Base-by-base conservation (phyloP, 37 sponge, comb jelly and placozoan genomes). In the Axinella damicornis region DNA sequence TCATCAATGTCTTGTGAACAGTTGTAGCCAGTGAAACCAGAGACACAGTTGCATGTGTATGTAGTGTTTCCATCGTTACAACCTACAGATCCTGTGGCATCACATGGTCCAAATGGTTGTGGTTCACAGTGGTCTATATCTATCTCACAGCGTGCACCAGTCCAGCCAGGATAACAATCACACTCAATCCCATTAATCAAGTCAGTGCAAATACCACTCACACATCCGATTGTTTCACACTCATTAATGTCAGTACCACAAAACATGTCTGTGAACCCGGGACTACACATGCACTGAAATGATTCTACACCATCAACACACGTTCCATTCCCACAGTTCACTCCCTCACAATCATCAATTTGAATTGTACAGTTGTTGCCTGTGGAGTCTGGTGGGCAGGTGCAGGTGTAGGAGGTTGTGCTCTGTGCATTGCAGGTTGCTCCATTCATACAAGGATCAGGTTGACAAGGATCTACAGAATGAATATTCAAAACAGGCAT, bases 181-280 rank as follows among this genome's bases (percentile, higher is more conserved):
- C 92, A 91, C 12, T 17, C 35, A 53, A 61, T 79, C 19, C 4
- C 57, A 57, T 60, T 62, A 0, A 73, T 30, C 28, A 67, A 34
- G 32, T 67, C 68, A 31, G n/a, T 46, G 13, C 72, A 71, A 40
- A 65, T 71, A 37, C 72, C 82, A 62, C 84, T 84, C 15, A 36
- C 20, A 35, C 90, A 89, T 2, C 34, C 30, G 19, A 37, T 65
- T 24, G 76, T 82, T 21, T 70, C 67, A 52, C 76, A 84, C 35
- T 88, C 89, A 79, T 93, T 53, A 57, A 93, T 81, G 35, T 93
- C 83, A 18, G 37, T 64, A 12, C 70, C 83, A 85, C 93, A 93
- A n/a, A 37, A 37, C 6, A 19, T 16, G 13, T 89, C 93, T 34
- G 86, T 88, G 68, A 62, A 93, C n/a, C 93, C 93, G 63, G 86